phyloP scores from a whole-genome alignment of 1,140 invertebrate genomes.

The Arctopsyche grandis region DNA sequence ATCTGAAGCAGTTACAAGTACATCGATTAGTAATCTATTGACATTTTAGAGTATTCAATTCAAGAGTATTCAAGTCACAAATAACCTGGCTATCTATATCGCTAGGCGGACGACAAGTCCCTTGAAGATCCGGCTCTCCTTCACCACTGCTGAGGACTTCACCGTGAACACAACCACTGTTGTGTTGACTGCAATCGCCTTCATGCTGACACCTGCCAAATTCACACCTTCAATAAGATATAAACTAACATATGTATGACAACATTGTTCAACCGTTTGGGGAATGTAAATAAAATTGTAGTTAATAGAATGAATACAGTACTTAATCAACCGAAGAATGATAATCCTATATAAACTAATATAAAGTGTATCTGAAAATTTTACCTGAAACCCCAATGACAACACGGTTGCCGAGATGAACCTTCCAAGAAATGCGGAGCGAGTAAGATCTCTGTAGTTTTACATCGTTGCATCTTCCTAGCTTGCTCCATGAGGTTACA shows the following conservation, averaged over 20 bases:
- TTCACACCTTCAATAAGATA: too few species aligned
- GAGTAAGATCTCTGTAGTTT: constrained; percentile 81
- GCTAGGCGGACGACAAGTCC: constrained; percentile 70
- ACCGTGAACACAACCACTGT: constrained; percentile 21
- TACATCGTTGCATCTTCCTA: constrained; percentile 67
- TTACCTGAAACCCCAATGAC: constrained; percentile 66
- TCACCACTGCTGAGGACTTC: constrained; percentile 58
- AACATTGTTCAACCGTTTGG: too few species aligned
- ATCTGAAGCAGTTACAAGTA: constrained; percentile 63
- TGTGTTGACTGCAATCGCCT: constrained; percentile 53
- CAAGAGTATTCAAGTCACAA: too few species aligned
- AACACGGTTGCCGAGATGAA: constrained; percentile 61
- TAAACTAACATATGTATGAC: too few species aligned
- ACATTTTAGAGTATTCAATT: background rate
- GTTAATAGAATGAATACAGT: too few species aligned
- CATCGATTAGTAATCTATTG: background rate
- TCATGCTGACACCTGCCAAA: constrained; percentile 61
- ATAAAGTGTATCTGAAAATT: background rate
- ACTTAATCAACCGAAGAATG: too few species aligned
- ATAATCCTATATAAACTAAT: too few species aligned
- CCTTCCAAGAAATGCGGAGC: constrained; percentile 75
- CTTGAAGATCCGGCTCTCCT: constrained; percentile 62
- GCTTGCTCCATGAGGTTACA: constrained; percentile 57
- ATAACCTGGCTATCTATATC: constrained; percentile 77
- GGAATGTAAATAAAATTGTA: too few species aligned